Base-by-base conservation (phyloP, 2,113 vertebrate species). In the Lepus europaeus region DNA sequence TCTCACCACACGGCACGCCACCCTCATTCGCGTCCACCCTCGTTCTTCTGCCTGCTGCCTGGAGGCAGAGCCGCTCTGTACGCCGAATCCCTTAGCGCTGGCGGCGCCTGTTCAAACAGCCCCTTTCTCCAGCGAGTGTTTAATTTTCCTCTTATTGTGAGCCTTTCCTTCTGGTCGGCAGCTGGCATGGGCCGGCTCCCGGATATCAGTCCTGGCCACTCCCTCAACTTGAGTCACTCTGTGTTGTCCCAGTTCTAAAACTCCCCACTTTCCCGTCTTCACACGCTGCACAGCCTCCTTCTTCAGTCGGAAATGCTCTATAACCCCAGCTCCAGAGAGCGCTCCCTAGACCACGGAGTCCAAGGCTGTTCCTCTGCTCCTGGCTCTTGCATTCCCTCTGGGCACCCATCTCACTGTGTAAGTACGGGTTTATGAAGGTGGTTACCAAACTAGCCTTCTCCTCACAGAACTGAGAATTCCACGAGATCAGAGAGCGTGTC, bases 321-420 rank as follows among this genome's bases (percentile, higher is more conserved):
- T 49, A 64, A 86, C 72, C 56, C 77, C 39, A 94, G 69, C 39
- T 59, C 22, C 63, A 87, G 9, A 66, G 84, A 56, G 49, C 29
- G 31, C 82, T 51, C n/a, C 53, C 36, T 33, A 49, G 69, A 74
- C 29, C 36, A 56, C 0, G 22, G 31, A 83, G 49, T 64, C 49
- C 36, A 61, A 90, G 66, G 68, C 39, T 53, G 56, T 45, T 76
- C 39, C 66, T 93, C 61, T 88, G 17, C 20, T 91, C 31, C 51
- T 83, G 45, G 63, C 8, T 81, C 25, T 31, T 33, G 39, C n/a
- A 53, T 70, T 10, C n/a, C 23, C 59, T 85, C 25, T 87, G 33
- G 87, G 66, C 16, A 51, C 56, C 84, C 64, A 56, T 70, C 23
- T 90, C 72, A 92, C 33, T 94, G 49, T 91, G 19, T n/a, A 96